A percentile compares a stretch with the other conserved stretches of the same genome.
phyloP scores from a whole-genome alignment of 2,113 vertebrate species.

The Hoplias malabaricus region DNA sequence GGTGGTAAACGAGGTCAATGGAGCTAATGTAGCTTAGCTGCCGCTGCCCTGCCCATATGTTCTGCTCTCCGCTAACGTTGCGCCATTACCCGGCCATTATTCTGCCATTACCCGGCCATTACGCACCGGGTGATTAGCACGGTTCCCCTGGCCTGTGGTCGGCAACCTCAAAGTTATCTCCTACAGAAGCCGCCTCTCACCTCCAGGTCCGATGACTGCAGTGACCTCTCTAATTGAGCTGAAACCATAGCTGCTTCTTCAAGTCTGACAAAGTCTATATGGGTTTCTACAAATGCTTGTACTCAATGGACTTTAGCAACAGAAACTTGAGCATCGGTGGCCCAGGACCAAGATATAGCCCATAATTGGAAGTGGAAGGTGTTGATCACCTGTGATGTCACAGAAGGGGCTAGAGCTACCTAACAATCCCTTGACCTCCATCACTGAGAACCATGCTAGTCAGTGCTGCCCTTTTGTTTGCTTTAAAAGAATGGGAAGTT shows the following conservation, averaged over 20 bases:
- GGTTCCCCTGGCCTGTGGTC: neutral
- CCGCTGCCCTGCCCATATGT: slow-evolving; percentile 28
- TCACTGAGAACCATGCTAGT: too few species aligned
- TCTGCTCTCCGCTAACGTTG: slow-evolving; percentile 46
- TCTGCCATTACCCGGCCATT: slow-evolving; percentile 46
- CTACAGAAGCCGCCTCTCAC: neutral
- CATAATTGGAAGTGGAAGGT: too few species aligned
- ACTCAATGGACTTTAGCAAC: neutral
- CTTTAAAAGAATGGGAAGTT: neutral
- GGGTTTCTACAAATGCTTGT: too few species aligned
- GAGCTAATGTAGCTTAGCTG: slow-evolving; percentile 35
- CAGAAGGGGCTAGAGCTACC: too few species aligned
- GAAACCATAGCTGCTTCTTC: neutral
- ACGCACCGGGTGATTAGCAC: neutral
- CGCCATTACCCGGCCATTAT: slow-evolving; percentile 57
- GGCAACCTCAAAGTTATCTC: neutral
- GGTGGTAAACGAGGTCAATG: slow-evolving; percentile 57
- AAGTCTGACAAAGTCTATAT: neutral
- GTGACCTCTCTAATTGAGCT: neutral
- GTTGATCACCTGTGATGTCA: too few species aligned
- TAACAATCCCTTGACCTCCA: too few species aligned
- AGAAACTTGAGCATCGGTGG: too few species aligned
- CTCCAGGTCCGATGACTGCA: neutral
- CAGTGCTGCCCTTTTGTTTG: too few species aligned
- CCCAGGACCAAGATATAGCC: too few species aligned